Evolutionary conservation across 2,888 invertebrate genomes (phyloP), one percentile per base, ranked within the genome.

Genomic region (Fragum whitleyi): DNA sequence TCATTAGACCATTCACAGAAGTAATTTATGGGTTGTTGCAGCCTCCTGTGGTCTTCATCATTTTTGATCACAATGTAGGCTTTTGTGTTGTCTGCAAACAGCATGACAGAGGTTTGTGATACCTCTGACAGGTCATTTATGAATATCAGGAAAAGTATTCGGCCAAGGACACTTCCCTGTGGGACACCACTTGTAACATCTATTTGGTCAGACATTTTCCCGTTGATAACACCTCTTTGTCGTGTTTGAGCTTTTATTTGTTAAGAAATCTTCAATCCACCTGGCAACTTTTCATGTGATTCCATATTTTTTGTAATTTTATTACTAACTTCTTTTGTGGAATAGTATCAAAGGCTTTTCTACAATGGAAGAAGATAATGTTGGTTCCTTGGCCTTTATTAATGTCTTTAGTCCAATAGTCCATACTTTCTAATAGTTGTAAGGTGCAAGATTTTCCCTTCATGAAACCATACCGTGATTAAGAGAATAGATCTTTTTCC

Each of bases 271-370:
- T 7, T 42, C 16, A 14, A 62, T 61, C 70, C 76, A 76, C 3
- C 14, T 29, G 7, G 32, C 0, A 19, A 53, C 36, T 16, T 32
- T 16, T 11, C 53, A 61, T 51, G 53, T 21, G 5, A 76, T 51
- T 19, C 62, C 76, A 51, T 70, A 76, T 6, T 16, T n/a, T 19
- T n/a, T 59, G 21, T 0, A 76, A 11, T 26, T 76, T 76, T 29
- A 23, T 28, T 3, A 62, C 0, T 5, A 61, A 23, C 1, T 51
- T 36, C 29, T 75, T n/a, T n/a, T 74, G 67, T 11, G 29, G 29
- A 0, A 67, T 65, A 6, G 26, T 55, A n/a, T 75, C 75, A 59
- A 75, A 75, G 9, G 75, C 68, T 59, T 75, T 68, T 16, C 21
- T 26, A n/a, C 23, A 75, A 23, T 75, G 68, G 21, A 75, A 55